Evolutionary conservation across 2,113 vertebrate species (phyloP).

Genomic region (Sebastes fasciatus): DNA sequence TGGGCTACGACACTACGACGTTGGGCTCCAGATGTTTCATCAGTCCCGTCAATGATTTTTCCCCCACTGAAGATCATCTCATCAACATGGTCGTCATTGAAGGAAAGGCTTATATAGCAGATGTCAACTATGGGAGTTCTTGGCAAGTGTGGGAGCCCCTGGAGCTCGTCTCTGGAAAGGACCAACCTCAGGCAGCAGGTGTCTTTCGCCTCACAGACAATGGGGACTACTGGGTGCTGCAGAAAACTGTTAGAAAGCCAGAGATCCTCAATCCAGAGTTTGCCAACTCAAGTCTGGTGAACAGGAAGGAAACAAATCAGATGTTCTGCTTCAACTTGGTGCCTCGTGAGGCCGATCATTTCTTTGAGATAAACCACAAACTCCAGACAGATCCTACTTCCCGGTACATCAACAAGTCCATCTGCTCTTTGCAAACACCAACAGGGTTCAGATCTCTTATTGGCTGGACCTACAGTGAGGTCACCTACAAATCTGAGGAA

Average conservation of each 20-base stretch:
- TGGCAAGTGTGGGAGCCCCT: conserved; percentile 88
- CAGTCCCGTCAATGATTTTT: conserved; percentile 25
- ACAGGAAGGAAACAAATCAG: conserved; percentile 73
- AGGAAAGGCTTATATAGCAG: conserved; percentile 83
- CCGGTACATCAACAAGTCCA: too few species aligned
- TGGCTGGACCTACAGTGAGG: too few species aligned
- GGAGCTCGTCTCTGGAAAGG: conserved; percentile 85
- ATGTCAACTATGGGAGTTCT: conserved; percentile 87
- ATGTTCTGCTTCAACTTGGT: conserved; percentile 86
- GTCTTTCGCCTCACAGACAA: conserved; percentile 84
- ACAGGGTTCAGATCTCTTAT: too few species aligned
- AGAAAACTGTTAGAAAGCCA: conserved; percentile 85
- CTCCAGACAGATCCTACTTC: too few species aligned
- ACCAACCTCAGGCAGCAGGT: conserved; percentile 84
- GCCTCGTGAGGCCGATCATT: conserved; percentile 81
- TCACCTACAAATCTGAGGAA: too few species aligned
- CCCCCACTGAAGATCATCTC: conserved; percentile 39
- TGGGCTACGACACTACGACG: conserved; percentile 81
- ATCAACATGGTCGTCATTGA: conserved; percentile 84
- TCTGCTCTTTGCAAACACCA: too few species aligned
- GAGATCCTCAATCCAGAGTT: conserved; percentile 83
- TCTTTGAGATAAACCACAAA: conserved; percentile 66
- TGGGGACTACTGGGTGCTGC: conserved; percentile 83
- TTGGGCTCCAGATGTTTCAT: conserved; percentile 82
- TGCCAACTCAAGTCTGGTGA: conserved; percentile 79